Evolutionary conservation across 2,888 invertebrate genomes (phyloP).

Genomic region (Sesamia inferens): DNA sequence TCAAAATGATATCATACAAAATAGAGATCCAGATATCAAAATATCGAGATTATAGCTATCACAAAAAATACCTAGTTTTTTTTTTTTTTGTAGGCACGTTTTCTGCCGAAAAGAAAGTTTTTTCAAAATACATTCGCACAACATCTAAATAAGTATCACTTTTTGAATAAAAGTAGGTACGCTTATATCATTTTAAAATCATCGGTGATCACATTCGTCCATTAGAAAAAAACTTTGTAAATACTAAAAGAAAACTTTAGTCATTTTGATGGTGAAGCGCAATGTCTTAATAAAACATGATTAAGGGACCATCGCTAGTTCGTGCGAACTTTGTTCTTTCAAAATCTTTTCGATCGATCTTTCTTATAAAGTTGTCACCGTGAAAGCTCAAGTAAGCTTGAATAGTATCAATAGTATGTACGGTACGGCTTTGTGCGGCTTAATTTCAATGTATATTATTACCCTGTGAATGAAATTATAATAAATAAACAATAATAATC

Average conservation of each 20-base stretch:
- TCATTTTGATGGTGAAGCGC: neutral
- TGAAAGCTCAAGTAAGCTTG: too few species aligned
- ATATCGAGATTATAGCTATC: conserved; percentile 36
- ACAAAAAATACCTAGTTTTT: conserved; percentile 6
- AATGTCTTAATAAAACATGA: neutral
- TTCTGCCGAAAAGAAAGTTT: conserved; percentile 1
- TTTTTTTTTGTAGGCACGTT: conserved; percentile 11
- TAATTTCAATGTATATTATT: too few species aligned
- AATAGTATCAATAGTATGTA: too few species aligned
- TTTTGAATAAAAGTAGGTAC: conserved; percentile 50
- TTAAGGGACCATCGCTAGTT: neutral
- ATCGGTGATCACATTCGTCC: conserved; percentile 87
- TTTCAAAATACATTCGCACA: conserved; percentile 49
- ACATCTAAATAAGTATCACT: conserved; percentile 60
- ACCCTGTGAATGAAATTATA: too few species aligned
- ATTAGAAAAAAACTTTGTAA: conserved; percentile 62
- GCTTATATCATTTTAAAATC: conserved; percentile 62
- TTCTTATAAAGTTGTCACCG: too few species aligned
- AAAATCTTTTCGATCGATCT: too few species aligned
- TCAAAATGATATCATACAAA: conserved; percentile 23
- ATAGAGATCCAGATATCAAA: conserved; percentile 33
- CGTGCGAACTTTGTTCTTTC: neutral
- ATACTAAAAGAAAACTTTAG: conserved; percentile 41
- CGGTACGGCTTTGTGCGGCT: too few species aligned
- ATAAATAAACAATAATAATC: too few species aligned